Percentiles rank a stretch among this genome's conserved stretches.
These are phyloP conservation scores for Netelia melanura DNA, from an alignment of 2,888 invertebrate genomes.

Conservation along the genomic window DNA sequence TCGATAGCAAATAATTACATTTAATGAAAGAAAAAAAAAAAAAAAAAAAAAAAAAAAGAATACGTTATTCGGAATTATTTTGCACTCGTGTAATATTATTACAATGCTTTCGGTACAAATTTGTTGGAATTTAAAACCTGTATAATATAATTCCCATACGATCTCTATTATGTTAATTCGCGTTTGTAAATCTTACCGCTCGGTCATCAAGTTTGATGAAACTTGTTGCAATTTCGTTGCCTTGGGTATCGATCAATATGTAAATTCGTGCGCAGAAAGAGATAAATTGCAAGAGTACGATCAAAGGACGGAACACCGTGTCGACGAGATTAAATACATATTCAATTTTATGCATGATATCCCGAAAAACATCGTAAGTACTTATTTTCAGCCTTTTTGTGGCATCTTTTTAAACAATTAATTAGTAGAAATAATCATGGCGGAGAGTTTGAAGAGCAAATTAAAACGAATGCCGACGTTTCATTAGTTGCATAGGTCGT, in stretches of 20 bases:
- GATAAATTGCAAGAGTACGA: conserved; percentile 10
- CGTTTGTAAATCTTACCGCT: conserved; percentile 10
- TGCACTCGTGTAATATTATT: not conserved
- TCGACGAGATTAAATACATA: no score
- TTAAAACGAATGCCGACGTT: no score
- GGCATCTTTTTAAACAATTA: no score
- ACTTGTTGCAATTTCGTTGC: conserved; percentile 20
- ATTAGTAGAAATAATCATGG: no score
- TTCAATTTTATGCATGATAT: no score
- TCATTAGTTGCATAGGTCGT: no score
- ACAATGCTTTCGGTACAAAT: not conserved
- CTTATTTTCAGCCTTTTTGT: no score
- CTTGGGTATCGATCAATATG: conserved; percentile 41
- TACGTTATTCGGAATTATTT: not conserved
- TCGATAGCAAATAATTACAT: no score
- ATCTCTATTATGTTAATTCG: conserved; percentile 9
- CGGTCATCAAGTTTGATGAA: conserved; percentile 31
- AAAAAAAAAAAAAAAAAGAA: not conserved
- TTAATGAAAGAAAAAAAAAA: not conserved
- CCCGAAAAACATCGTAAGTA: no score
- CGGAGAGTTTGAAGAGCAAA: no score
- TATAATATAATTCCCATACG: not conserved
- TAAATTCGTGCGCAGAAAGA: conserved; percentile 30
- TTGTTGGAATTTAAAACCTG: not conserved
- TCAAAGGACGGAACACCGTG: not conserved